A percentile compares a stretch with the other conserved stretches of the same genome.
phyloP scores from a whole-genome alignment of 2,797 vertebrate species.

The Spheniscus humboldti region DNA sequence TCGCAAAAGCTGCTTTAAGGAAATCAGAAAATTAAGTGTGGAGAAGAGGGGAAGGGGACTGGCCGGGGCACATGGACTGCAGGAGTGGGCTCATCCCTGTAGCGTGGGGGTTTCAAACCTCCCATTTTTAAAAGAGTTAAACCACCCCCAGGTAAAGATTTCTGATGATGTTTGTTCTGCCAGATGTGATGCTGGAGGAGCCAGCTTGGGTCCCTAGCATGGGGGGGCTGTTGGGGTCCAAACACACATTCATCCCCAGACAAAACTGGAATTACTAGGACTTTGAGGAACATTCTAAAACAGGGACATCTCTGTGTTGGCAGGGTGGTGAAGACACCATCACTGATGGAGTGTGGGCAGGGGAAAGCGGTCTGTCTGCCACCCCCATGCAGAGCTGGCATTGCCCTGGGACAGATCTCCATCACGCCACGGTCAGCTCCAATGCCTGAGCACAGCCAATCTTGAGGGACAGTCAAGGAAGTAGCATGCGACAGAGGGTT shows the following conservation, averaged over 20 bases:
- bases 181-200: background rate
- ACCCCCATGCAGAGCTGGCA: fast-evolving
- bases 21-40: background rate
- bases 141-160: background rate
- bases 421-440: fast-evolving
- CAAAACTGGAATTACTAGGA: background rate
- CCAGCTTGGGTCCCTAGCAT: fast-evolving
- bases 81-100: fast-evolving
- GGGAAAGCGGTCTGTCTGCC: background rate
- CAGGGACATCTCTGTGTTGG: background rate
- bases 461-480: background rate
- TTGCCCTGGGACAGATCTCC: background rate
- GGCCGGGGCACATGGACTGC: fast-evolving
- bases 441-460: background rate
- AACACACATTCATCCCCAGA: background rate
- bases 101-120: background rate
- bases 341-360: background rate
- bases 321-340: fast-evolving
- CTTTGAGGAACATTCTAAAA: background rate
- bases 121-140: background rate
- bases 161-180: background rate
- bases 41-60: background rate
- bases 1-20: background rate
- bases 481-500: background rate
- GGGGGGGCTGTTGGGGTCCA: fast-evolving